These are phyloP conservation scores for Phocoena sinus DNA, from an alignment of 2,113 vertebrate species.

Conservation along the genomic window DNA sequence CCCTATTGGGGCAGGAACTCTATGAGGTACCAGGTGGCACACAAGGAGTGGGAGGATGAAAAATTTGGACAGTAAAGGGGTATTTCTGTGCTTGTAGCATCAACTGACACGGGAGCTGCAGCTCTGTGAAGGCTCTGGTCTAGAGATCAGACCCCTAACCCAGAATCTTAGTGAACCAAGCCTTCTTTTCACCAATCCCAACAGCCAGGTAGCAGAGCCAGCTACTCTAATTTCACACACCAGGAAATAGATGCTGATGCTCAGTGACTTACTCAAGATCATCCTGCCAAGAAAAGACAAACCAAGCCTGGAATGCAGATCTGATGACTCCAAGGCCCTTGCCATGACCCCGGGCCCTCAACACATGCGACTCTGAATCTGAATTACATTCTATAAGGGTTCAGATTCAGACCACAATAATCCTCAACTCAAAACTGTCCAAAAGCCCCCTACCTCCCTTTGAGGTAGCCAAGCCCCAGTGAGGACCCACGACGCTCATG, in stretches of 20 bases:
- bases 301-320: not conserved
- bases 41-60: not conserved
- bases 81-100: no score
- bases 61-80: not conserved
- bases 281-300: not conserved
- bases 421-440: not conserved
- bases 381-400: not conserved
- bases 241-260: not conserved
- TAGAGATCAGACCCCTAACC: not conserved
- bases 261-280: not conserved
- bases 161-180: not conserved
- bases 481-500: not conserved
- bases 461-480: not conserved
- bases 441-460: not conserved
- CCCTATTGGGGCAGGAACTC: not conserved
- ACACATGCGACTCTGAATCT: not conserved
- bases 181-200: not conserved
- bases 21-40: not conserved
- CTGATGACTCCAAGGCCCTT: not conserved
- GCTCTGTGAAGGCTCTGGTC: not conserved
- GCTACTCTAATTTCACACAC: not conserved
- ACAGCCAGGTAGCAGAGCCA: not conserved
- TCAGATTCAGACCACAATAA: not conserved
- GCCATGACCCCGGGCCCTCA: not conserved
- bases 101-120: not conserved